phyloP scores from a whole-genome alignment of 2,888 invertebrate genomes.

The Stenodera caucasica region DNA sequence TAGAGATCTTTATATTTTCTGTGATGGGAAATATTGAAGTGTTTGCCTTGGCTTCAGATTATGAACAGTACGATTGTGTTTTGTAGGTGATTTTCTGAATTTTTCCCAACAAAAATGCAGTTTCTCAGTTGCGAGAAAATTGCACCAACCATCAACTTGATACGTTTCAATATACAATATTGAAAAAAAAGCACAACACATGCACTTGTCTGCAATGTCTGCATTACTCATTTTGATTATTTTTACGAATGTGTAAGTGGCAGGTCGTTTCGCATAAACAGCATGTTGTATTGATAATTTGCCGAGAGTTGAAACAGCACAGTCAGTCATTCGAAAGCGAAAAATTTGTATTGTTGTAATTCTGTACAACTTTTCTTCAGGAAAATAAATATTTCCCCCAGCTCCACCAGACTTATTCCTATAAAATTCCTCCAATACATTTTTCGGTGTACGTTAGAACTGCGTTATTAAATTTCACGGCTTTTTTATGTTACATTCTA shows the following conservation, averaged over 20 bases:
- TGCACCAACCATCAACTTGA: background rate
- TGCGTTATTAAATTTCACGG: background rate
- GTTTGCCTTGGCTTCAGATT: background rate
- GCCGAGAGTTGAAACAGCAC: background rate
- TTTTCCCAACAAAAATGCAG: too few species aligned
- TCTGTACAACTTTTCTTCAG: too few species aligned
- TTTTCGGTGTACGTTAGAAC: too few species aligned
- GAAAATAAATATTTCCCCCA: too few species aligned
- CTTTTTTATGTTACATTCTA: background rate
- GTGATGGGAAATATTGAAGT: background rate
- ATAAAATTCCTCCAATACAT: too few species aligned
- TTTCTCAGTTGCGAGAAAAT: background rate
- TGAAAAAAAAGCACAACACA: background rate
- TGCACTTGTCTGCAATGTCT: background rate
- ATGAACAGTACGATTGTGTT: background rate
- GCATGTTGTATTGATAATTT: background rate
- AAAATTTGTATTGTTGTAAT: too few species aligned
- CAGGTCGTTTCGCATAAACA: background rate
- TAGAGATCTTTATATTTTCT: too few species aligned
- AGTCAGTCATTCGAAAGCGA: background rate
- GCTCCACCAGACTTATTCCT: too few species aligned
- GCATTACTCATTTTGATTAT: constrained; percentile 1
- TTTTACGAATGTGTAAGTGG: background rate
- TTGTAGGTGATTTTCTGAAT: too few species aligned
- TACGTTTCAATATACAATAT: background rate